phyloP scores from a whole-genome alignment of 2,797 vertebrate species.

The Esox masquinongy region DNA sequence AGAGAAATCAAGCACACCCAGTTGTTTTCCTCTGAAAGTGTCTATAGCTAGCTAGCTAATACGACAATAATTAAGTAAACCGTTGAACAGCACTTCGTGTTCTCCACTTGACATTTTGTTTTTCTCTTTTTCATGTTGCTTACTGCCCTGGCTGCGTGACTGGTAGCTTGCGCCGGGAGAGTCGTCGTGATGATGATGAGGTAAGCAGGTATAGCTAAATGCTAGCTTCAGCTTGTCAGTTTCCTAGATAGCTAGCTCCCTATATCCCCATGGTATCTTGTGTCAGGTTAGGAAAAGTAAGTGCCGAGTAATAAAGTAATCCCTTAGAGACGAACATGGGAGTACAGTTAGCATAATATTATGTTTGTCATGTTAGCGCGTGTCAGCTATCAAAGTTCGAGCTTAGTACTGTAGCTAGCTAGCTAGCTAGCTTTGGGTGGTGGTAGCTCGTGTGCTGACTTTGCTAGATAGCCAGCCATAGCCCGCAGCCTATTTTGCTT shows the following conservation, averaged over 20 bases:
- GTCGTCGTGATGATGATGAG: constrained; percentile 68
- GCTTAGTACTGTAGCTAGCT: background rate
- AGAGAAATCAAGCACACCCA: constrained; percentile 29
- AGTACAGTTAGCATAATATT: background rate
- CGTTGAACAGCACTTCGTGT: constrained; percentile 8
- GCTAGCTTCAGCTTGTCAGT: background rate
- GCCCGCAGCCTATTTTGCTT: background rate
- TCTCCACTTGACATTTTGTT: constrained; percentile 53
- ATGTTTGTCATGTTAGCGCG: background rate
- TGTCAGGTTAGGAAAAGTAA: background rate
- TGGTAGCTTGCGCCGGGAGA: constrained; percentile 52
- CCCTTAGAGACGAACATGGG: background rate
- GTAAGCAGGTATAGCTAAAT: constrained; percentile 57
- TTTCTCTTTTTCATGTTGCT: constrained; percentile 43
- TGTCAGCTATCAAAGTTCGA: background rate
- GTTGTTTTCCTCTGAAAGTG: constrained; percentile 16
- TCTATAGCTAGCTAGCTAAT: constrained; percentile 4
- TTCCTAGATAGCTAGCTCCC: constrained; percentile 2
- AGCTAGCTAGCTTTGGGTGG: background rate
- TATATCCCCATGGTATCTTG: background rate
- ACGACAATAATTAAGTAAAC: constrained; percentile 1
- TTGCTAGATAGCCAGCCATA: background rate
- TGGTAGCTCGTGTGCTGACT: background rate
- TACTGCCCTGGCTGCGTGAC: constrained; percentile 56
- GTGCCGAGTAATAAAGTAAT: background rate